Evolutionary conservation across 1,140 invertebrate genomes (phyloP).

Genomic region (Drosophila orena): DNA sequence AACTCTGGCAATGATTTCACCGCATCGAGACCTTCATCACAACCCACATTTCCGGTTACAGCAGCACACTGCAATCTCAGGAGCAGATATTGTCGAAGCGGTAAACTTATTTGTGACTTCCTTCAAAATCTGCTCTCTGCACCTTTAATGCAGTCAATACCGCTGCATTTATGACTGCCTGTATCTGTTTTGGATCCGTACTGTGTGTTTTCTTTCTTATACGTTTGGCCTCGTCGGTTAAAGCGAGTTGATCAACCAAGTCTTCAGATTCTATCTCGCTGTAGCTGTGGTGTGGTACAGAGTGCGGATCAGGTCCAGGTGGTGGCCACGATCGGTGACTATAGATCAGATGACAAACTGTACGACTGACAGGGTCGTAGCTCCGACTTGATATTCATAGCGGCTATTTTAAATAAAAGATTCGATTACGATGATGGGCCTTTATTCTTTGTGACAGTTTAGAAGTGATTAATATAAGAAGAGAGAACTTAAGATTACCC

Average conservation of each 20-base stretch:
- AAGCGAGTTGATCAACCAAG: too few relatives aligned
- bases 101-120: too few relatives aligned
- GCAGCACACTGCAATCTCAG: too few relatives aligned
- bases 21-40: too few relatives aligned
- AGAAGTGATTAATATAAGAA: neutral
- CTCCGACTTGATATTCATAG: neutral
- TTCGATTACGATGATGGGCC: too few relatives aligned
- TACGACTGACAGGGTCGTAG: neutral
- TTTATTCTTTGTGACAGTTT: neutral
- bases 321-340: neutral
- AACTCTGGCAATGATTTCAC: too few relatives aligned
- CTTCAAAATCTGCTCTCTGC: slow-evolving; percentile 7
- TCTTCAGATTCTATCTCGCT: too few relatives aligned
- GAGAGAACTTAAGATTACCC: neutral
- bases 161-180: too few relatives aligned
- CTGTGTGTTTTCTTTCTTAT: neutral
- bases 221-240: too few relatives aligned
- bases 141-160: too few relatives aligned
- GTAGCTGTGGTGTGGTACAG: neutral
- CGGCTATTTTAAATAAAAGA: neutral
- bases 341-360: neutral
- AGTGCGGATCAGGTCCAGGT: neutral
- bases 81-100: too few relatives aligned
- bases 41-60: too few relatives aligned
- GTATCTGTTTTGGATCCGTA: neutral